phyloP scores from a whole-genome alignment of 2,797 vertebrate species.

The Pipistrellus nathusii region DNA sequence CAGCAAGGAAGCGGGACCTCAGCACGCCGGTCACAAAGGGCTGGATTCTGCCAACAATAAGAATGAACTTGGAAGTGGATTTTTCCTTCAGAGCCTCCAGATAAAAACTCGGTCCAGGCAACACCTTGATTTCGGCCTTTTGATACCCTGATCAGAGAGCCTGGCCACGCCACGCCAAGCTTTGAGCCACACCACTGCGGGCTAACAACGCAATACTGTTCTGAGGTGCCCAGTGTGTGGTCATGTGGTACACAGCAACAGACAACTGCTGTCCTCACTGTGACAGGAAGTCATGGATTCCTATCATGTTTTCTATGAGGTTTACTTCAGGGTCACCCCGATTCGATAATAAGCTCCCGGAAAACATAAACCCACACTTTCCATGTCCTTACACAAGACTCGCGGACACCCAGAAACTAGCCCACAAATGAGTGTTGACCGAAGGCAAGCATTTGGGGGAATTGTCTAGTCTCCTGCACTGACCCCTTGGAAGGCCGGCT shows the following conservation, averaged over 20 bases:
- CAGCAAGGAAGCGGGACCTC: neutral
- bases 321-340: neutral
- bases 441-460: constrained; percentile 23
- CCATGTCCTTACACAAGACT: neutral
- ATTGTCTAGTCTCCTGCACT: neutral
- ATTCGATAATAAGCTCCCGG: neutral
- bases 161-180: neutral
- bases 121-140: constrained; percentile 6
- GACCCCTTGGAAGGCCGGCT: neutral
- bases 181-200: neutral
- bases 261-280: neutral
- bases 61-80: neutral
- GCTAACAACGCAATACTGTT: neutral
- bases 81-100: constrained; percentile 30
- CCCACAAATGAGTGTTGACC: neutral
- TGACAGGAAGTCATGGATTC: neutral
- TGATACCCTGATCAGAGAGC: neutral
- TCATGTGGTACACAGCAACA: neutral
- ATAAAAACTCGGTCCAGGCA: neutral
- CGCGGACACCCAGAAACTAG: neutral
- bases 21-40: neutral
- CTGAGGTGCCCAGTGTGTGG: neutral
- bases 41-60: constrained; percentile 21
- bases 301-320: neutral
- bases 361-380: neutral